Percentiles rank a stretch among this genome's conserved stretches.
These are phyloP conservation scores for Lasioglossum oenotherae DNA, from an alignment of 2,888 invertebrate genomes.

Conservation along the genomic window DNA sequence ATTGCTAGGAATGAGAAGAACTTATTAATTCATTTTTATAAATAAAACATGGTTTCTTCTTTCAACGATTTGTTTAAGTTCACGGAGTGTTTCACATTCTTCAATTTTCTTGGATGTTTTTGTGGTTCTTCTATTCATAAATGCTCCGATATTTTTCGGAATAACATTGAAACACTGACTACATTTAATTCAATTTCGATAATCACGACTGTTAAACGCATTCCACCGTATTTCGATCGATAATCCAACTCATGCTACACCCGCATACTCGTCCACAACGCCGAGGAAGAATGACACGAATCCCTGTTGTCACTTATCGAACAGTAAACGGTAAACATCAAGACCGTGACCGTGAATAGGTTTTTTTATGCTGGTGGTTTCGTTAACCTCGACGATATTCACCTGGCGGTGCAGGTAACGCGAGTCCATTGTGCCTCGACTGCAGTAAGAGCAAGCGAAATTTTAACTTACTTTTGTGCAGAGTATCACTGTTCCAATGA, in stretches of 20 bases:
- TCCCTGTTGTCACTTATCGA: not conserved
- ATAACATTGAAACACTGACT: not conserved
- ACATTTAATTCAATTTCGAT: not conserved
- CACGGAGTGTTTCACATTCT: not conserved
- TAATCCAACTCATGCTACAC: not conserved
- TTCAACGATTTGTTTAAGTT: not conserved
- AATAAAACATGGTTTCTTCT: not conserved
- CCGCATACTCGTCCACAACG: not conserved
- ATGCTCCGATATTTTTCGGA: not conserved
- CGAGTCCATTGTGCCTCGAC: not conserved
- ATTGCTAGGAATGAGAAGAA: not conserved
- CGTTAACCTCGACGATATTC: slow-evolving; percentile 28
- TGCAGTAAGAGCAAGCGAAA: not conserved
- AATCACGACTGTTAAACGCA: not conserved
- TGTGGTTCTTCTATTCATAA: not conserved
- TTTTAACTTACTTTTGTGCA: slow-evolving; percentile 16
- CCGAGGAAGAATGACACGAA: too few species aligned
- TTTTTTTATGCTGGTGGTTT: not conserved
- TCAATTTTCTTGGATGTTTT: not conserved
- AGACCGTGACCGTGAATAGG: not conserved
- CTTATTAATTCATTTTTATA: not conserved
- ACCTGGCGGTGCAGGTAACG: not conserved
- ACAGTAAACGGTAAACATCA: not conserved
- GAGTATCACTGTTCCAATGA: not conserved
- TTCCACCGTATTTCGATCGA: not conserved